These are phyloP conservation scores for Xestia rhomboidea DNA, from an alignment of 2,888 invertebrate species.

Conservation along the genomic window DNA sequence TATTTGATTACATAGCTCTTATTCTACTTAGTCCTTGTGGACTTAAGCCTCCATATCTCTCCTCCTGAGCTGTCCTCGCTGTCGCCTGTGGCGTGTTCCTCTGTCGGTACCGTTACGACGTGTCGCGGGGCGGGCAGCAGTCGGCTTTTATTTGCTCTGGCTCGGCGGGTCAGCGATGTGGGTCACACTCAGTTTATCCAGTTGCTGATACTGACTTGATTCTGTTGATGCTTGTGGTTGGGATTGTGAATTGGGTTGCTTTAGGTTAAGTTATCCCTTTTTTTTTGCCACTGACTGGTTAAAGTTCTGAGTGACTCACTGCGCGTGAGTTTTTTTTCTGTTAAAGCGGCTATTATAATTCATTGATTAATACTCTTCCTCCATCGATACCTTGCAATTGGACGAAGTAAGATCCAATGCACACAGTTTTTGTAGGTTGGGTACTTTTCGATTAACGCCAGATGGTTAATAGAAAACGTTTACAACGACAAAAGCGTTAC, in stretches of 20 bases:
- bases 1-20: too few species aligned
- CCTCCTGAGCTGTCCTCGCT: not conserved
- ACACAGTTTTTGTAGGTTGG: not conserved
- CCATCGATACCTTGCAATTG: not conserved
- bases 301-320: not conserved
- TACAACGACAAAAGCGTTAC: not conserved
- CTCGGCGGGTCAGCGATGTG: conserved; percentile 65
- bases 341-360: not conserved
- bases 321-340: not conserved
- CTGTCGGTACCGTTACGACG: conserved; percentile 73
- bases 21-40: not conserved
- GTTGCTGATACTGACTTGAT: conserved; percentile 43
- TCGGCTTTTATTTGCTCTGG: conserved; percentile 73
- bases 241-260: not conserved
- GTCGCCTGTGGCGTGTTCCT: conserved; percentile 30
- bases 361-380: not conserved
- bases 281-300: not conserved
- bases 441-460: not conserved
- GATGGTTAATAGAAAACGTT: not conserved
- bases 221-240: conserved; percentile 17
- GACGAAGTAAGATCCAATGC: not conserved
- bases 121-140: conserved; percentile 64
- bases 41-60: not conserved
- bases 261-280: not conserved
- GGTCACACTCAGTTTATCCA: conserved; percentile 65